Evolutionary conservation across 1,140 invertebrate genomes (phyloP), one percentile per base, ranked within the genome.

Genomic region (Drosophila bipectinata): DNA sequence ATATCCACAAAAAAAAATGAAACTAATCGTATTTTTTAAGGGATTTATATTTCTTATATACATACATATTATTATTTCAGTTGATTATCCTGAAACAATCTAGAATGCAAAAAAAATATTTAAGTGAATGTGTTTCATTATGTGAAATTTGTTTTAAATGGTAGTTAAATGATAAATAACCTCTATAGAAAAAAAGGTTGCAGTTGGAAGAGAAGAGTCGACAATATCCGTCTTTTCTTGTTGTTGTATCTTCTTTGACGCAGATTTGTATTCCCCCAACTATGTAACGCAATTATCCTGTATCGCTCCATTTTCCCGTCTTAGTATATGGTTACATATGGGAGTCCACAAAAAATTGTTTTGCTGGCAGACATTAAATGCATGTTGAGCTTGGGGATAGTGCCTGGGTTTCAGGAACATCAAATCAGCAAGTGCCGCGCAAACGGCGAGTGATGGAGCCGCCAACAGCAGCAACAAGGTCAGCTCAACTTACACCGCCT

Each of bases 281-380:
- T 10, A 37, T 12, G 10, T 37, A 37, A 37, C 10, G 10, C 10
- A 37, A 37, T 37, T 37, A 37, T 37, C 12, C 34, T 37, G 34
- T 12, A 37, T 37, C 34, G 34, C 34, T 12, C 34, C 34, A 37
- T 37, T 37, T 32, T 37, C 10, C 34, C 34, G 34, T 4, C 34
- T n/a, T 12, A 4, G 10, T 37, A 37, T 37, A 37, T 37, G 34
- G 34, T 37, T 37, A 37, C 34, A 37, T 37, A 37, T 37, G 34
- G 12, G 12, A n/a, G 12, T 37, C 34, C n/a, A 37, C 12, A 37
- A 37, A 37, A 37, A 37, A 37, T 37, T 37, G 34, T 37, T 37
- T 77, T 85, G 69, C 73, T 69, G 64, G 77, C 77, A 67, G 74
- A 77, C 78, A 80, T 85, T 77, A 85, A 85, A 74, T 78, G 77